phyloP scores from a whole-genome alignment of 2,113 vertebrate genomes.

The Pipa parva region DNA sequence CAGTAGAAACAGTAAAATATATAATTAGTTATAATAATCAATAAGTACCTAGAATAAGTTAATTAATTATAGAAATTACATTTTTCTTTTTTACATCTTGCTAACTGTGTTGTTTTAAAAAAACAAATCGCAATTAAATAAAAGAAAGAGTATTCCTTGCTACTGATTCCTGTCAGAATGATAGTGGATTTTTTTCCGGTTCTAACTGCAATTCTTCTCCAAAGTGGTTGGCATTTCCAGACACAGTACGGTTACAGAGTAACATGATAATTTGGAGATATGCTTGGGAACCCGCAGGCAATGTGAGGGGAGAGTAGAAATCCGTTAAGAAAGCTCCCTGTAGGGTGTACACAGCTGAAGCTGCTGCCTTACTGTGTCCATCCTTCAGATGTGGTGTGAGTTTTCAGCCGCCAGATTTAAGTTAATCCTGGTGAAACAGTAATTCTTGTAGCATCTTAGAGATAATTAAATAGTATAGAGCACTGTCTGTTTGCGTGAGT shows the following conservation, averaged over 20 bases:
- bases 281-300: slow-evolving; percentile 50
- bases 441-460: slow-evolving; percentile 45
- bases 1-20: slow-evolving; percentile 29
- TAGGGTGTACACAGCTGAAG: slow-evolving; percentile 49
- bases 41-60: slow-evolving; percentile 28
- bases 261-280: slow-evolving; percentile 48
- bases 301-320: slow-evolving; percentile 45
- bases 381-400: slow-evolving; percentile 51
- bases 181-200: slow-evolving; percentile 17
- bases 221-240: slow-evolving; percentile 51
- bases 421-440: slow-evolving; percentile 57
- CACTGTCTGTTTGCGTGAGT: not conserved
- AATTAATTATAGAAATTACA: slow-evolving; percentile 33
- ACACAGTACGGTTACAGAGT: slow-evolving; percentile 54
- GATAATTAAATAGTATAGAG: slow-evolving; percentile 23
- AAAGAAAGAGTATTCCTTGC: slow-evolving; percentile 36
- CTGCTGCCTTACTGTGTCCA: slow-evolving; percentile 53
- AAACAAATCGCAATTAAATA: slow-evolving; percentile 37
- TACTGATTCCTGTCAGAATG: slow-evolving; percentile 31
- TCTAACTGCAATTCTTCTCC: slow-evolving; percentile 19
- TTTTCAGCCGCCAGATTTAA: slow-evolving; percentile 63
- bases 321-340: slow-evolving; percentile 54
- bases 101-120: slow-evolving; percentile 41
- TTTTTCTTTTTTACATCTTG: slow-evolving; percentile 17
- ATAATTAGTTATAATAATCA: slow-evolving; percentile 37